A percentile compares a stretch with the other conserved stretches of the same genome.
Conservation (phyloP, 1,140 invertebrate species). For the Druon quercuslanigerum region DNA sequence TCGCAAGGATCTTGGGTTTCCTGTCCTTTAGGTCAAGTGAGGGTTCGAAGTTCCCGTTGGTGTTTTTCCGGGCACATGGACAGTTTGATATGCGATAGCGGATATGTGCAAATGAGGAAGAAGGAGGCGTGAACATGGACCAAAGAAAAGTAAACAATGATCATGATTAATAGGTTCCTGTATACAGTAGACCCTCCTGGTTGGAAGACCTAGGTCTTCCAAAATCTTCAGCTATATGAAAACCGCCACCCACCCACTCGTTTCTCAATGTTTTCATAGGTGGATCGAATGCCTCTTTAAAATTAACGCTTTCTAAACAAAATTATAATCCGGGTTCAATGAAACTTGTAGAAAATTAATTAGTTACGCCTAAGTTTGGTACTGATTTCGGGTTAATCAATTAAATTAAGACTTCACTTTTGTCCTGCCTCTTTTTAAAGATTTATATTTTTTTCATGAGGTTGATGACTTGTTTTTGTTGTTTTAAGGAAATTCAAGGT, state of each 20-base stretch:
- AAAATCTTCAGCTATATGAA: not conserved
- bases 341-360: not conserved
- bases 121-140: not conserved
- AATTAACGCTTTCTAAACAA: not conserved
- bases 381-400: too few species aligned
- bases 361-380: too few species aligned
- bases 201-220: not conserved
- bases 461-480: conserved; percentile 24
- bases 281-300: not conserved
- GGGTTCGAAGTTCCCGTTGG: not conserved
- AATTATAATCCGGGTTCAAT: not conserved
- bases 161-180: conserved; percentile 49
- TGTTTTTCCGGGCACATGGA: not conserved
- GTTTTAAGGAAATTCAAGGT: conserved; percentile 4
- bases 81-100: not conserved
- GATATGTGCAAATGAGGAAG: not conserved
- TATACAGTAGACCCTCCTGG: conserved; percentile 9
- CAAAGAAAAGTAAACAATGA: conserved; percentile 52
- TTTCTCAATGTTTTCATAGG: not conserved
- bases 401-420: too few species aligned
- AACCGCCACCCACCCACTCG: not conserved
- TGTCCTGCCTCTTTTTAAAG: not conserved
- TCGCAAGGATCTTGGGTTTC: conserved; percentile 9
- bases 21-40: conserved; percentile 2
- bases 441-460: not conserved